These are phyloP conservation scores for Creontiades dilutus DNA, from an alignment of 2,888 invertebrate genomes.

Conservation along the genomic window DNA sequence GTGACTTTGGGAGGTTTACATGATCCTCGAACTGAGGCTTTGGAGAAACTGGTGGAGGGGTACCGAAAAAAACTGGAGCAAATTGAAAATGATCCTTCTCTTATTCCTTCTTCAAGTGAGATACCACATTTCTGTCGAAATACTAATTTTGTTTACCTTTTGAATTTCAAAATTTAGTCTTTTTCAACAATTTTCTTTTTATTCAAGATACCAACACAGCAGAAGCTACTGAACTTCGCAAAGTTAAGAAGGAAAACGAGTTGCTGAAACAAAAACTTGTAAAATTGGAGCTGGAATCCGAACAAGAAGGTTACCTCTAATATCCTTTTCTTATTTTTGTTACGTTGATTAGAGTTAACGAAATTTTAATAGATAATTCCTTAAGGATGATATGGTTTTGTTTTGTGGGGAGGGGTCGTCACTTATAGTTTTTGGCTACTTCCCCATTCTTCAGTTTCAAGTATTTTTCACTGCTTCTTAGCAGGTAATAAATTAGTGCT, in stretches of 20 bases:
- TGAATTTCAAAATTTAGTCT: background rate
- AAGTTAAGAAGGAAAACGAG: slow-evolving; percentile 64
- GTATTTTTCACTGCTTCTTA: too few species aligned
- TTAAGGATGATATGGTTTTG: background rate
- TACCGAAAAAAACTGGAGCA: slow-evolving; percentile 81
- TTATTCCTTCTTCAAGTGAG: slow-evolving; percentile 23
- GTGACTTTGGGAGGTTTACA: slow-evolving; percentile 81
- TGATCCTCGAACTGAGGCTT: slow-evolving; percentile 82
- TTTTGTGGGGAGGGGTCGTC: background rate
- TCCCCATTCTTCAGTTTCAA: too few species aligned
- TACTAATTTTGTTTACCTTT: background rate
- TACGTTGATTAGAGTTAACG: too few species aligned
- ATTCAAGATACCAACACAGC: background rate
- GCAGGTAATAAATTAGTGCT: too few species aligned
- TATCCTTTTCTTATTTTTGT: background rate
- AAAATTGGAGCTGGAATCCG: slow-evolving; percentile 45
- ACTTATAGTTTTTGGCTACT: too few species aligned
- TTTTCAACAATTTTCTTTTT: background rate
- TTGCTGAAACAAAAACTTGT: slow-evolving; percentile 48
- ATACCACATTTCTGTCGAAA: background rate
- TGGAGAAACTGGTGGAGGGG: slow-evolving; percentile 86
- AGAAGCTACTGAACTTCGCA: slow-evolving; percentile 71
- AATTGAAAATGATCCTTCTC: slow-evolving; percentile 76
- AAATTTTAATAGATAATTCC: background rate
- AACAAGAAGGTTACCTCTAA: slow-evolving; percentile 12